Percentiles rank a stretch among this genome's conserved stretches.
phyloP scores from a whole-genome alignment of 1,140 invertebrate genomes.

The Trichogramma pretiosum region DNA sequence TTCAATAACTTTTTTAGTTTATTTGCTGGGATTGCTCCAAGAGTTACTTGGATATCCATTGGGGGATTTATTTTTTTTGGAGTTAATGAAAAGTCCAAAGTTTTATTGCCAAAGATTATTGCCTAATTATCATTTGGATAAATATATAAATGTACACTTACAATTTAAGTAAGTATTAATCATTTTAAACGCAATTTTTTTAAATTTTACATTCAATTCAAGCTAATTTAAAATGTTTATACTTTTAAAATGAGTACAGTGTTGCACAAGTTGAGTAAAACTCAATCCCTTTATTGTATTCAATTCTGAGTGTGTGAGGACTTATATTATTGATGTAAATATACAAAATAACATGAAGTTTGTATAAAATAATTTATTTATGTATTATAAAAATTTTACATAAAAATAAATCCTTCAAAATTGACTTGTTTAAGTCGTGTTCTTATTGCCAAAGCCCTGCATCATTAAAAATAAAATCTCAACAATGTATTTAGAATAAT shows the following conservation, averaged over 20 bases:
- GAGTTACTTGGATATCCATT: conserved; percentile 78
- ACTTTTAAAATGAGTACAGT: no score
- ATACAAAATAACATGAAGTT: not conserved
- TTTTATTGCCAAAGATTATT: conserved; percentile 21
- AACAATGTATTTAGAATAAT: no score
- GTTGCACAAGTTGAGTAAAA: no score
- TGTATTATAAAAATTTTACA: conserved; percentile 11
- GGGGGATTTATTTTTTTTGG: conserved; percentile 95
- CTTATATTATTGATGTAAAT: no score
- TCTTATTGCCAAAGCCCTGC: conserved; percentile 3
- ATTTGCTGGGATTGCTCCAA: conserved; percentile 78
- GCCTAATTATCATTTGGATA: no score
- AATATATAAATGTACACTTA: no score
- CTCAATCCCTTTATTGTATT: no score
- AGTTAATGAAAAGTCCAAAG: conserved; percentile 65
- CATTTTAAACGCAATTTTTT: not conserved
- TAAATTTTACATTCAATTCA: no score
- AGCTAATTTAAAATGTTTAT: no score
- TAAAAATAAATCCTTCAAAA: conserved; percentile 12
- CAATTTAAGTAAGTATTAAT: no score
- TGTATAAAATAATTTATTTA: conserved; percentile 16
- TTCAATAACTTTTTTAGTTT: conserved; percentile 51
- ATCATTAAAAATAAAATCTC: no score
- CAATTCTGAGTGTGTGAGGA: no score
- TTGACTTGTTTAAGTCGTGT: conserved; percentile 4